phyloP scores from a whole-genome alignment of 92 coral and sea anemone genomes.

The Umimayanthus kanabou region DNA sequence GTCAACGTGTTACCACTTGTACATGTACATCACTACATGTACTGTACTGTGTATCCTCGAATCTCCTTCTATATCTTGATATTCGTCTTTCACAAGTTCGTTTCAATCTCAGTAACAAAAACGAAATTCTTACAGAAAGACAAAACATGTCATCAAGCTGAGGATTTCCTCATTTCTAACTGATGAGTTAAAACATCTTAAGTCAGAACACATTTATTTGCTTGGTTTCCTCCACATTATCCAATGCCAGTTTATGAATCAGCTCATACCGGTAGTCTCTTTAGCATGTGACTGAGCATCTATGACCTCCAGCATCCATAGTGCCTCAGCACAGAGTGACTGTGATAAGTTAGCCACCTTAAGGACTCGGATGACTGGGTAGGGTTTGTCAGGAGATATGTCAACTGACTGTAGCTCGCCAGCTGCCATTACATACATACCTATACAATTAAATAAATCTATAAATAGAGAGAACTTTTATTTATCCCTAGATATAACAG shows the following conservation, averaged over 20 bases:
- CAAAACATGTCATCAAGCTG: too few species aligned
- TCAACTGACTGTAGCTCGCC: conserved; percentile 64
- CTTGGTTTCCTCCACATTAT: background rate
- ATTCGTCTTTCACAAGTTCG: too few species aligned
- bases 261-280: background rate
- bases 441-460: conserved; percentile 18
- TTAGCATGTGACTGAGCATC: conserved; percentile 50
- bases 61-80: too few species aligned
- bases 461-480: too few species aligned
- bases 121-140: too few species aligned
- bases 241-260: background rate
- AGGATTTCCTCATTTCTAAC: too few species aligned
- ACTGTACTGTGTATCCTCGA: too few species aligned
- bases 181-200: background rate
- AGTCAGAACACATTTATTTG: background rate
- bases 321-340: conserved; percentile 57
- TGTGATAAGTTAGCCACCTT: conserved; percentile 73
- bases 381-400: conserved; percentile 30
- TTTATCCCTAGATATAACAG: too few species aligned
- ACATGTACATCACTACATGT: too few species aligned
- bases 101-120: too few species aligned
- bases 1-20: too few species aligned
- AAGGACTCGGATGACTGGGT: conserved; percentile 61
- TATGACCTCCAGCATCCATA: conserved; percentile 81
- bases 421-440: conserved; percentile 87